phyloP scores from a whole-genome alignment of 2,888 invertebrate species.

The Machimus rusticus region DNA sequence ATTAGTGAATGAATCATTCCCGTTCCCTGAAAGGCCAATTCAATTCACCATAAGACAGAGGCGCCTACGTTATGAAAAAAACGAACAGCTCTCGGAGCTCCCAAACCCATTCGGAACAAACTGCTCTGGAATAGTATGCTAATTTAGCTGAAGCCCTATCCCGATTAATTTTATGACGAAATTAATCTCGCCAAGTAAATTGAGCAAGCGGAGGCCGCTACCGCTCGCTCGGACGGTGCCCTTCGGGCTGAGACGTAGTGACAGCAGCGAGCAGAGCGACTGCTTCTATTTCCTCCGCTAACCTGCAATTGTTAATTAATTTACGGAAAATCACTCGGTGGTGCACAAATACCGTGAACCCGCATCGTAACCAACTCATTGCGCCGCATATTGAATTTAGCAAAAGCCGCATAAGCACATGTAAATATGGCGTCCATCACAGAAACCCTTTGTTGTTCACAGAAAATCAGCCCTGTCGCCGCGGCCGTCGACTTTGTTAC shows the following conservation, averaged over 20 bases:
- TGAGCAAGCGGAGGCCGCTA: neutral
- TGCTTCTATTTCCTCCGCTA: neutral
- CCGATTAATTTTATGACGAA: neutral
- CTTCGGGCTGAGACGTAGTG: neutral
- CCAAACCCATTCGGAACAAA: neutral
- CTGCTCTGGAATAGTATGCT: neutral
- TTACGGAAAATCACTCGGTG: neutral
- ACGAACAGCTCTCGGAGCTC: neutral
- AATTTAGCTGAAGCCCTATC: neutral
- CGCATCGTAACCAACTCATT: neutral
- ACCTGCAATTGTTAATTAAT: neutral
- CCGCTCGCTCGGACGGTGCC: neutral
- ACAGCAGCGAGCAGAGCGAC: neutral
- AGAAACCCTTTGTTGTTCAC: slow-evolving; percentile 30
- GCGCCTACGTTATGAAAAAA: neutral
- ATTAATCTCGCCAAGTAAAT: neutral
- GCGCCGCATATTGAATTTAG: neutral
- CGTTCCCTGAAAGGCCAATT: neutral
- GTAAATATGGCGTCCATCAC: slow-evolving; percentile 51
- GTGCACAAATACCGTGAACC: neutral
- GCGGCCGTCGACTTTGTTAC: neutral
- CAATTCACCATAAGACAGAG: neutral
- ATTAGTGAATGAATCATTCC: neutral
- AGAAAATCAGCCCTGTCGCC: neutral
- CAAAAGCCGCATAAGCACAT: slow-evolving; percentile 50